A percentile compares a stretch with the other conserved stretches of the same genome.
phyloP scores from a whole-genome alignment of 2,888 invertebrate species.

The Altica lythri region DNA sequence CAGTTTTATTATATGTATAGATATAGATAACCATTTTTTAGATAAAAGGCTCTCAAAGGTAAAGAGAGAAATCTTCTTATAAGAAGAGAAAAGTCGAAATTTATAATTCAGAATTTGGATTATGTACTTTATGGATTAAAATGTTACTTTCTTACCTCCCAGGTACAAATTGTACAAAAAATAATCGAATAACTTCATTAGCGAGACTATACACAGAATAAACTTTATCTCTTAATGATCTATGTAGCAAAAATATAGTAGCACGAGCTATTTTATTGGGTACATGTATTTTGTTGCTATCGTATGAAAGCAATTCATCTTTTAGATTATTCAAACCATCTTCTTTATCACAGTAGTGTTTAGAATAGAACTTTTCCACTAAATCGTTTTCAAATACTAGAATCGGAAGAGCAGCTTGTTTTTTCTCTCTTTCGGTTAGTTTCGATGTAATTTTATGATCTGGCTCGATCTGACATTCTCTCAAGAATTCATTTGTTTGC shows the following conservation, averaged over 20 bases:
- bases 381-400: constrained; percentile 88
- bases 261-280: constrained; percentile 84
- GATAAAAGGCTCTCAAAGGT: too few relatives aligned
- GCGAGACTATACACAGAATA: constrained; percentile 86
- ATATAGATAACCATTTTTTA: too few relatives aligned
- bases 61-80: too few relatives aligned
- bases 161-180: constrained; percentile 84
- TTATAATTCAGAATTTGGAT: too few relatives aligned
- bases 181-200: constrained; percentile 77
- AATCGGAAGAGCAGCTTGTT: constrained; percentile 88
- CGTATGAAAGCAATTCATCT: constrained; percentile 60
- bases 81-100: too few relatives aligned
- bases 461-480: constrained; percentile 68
- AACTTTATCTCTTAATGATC: constrained; percentile 84
- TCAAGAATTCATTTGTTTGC: constrained; percentile 80
- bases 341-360: constrained; percentile 87
- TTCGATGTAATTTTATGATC: constrained; percentile 63
- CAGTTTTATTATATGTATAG: too few relatives aligned
- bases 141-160: constrained; percentile 70
- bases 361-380: constrained; percentile 90
- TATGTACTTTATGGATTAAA: too few relatives aligned
- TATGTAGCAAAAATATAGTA: constrained; percentile 76
- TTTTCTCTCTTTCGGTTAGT: constrained; percentile 79
- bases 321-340: constrained; percentile 78
- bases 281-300: constrained; percentile 58